Percentiles rank a stretch among this genome's conserved stretches.
Conservation (phyloP, 2,888 invertebrate species). For the Scaptodrosophila latifasciaeformis region DNA sequence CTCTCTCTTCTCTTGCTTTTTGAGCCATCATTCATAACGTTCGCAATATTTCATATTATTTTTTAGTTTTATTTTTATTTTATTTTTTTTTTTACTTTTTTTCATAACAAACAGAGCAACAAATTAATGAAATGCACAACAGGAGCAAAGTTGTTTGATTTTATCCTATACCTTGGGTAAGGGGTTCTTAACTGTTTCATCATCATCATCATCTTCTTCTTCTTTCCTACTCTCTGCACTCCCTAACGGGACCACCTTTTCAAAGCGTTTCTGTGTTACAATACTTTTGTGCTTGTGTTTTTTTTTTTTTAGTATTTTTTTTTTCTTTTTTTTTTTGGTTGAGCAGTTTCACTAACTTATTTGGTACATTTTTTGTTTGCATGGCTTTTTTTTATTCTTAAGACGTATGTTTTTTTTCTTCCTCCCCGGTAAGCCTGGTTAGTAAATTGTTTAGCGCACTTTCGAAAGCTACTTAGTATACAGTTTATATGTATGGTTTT, state of each 20-base stretch:
- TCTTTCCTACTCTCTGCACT: constrained; percentile 27
- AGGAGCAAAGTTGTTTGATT: constrained; percentile 45
- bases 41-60: constrained; percentile 46
- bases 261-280: constrained; percentile 37
- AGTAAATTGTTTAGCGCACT: constrained; percentile 36
- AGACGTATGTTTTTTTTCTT: constrained; percentile 35
- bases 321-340: constrained; percentile 23
- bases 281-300: constrained; percentile 37
- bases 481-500: too few relatives aligned
- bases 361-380: constrained; percentile 42
- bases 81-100: constrained; percentile 23
- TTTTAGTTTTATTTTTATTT: too few relatives aligned
- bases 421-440: too few relatives aligned
- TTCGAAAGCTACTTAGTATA: constrained; percentile 30
- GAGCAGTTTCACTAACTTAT: constrained; percentile 62
- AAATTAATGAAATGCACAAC: constrained; percentile 63
- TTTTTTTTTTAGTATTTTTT: not conserved
- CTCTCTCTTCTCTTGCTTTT: constrained; percentile 1
- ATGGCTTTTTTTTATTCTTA: constrained; percentile 29
- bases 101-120: constrained; percentile 64
- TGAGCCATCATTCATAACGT: constrained; percentile 27
- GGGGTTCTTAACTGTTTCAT: constrained; percentile 23
- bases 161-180: constrained; percentile 31
- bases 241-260: constrained; percentile 57
- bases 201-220: constrained; percentile 5